Percentiles rank a stretch among this genome's conserved stretches.
These are phyloP conservation scores for Colaptes auratus DNA, from an alignment of 2,113 vertebrate species.

Conservation along the genomic window DNA sequence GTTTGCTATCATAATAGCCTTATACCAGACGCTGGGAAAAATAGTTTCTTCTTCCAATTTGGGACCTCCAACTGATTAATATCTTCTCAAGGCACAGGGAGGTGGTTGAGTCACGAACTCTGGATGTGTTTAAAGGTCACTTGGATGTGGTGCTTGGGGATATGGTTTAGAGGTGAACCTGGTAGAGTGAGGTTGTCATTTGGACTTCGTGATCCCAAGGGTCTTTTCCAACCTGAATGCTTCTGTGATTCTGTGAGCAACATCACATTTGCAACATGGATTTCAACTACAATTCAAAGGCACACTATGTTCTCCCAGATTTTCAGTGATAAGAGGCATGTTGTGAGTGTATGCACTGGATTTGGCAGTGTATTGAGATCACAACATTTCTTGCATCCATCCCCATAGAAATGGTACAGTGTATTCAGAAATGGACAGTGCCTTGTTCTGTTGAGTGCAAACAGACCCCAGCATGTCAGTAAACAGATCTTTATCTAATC, in stretches of 20 bases:
- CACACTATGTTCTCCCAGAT: neutral
- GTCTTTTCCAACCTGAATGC: no score
- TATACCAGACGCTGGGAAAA: neutral
- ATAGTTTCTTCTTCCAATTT: neutral
- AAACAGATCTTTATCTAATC: neutral
- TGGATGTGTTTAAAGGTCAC: no score
- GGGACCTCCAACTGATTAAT: constrained; percentile 19
- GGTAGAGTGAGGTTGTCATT: no score
- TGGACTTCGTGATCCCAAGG: no score
- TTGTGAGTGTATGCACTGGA: neutral
- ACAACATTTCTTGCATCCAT: neutral
- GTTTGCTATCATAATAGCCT: neutral
- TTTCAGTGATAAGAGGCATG: neutral
- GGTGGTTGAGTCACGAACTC: no score
- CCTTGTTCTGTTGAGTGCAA: neutral
- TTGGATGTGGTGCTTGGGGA: no score
- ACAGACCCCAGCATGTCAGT: neutral
- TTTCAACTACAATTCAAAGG: neutral
- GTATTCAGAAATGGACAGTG: neutral
- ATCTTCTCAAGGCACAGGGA: neutral
- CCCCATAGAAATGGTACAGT: neutral
- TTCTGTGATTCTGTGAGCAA: no score
- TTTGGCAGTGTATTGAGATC: neutral
- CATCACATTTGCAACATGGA: neutral
- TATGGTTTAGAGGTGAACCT: no score